Percentiles rank a stretch among this genome's conserved stretches.
These are phyloP conservation scores for Macaca fascicularis DNA, from an alignment of 2,113 vertebrate genomes.

Conservation along the genomic window DNA sequence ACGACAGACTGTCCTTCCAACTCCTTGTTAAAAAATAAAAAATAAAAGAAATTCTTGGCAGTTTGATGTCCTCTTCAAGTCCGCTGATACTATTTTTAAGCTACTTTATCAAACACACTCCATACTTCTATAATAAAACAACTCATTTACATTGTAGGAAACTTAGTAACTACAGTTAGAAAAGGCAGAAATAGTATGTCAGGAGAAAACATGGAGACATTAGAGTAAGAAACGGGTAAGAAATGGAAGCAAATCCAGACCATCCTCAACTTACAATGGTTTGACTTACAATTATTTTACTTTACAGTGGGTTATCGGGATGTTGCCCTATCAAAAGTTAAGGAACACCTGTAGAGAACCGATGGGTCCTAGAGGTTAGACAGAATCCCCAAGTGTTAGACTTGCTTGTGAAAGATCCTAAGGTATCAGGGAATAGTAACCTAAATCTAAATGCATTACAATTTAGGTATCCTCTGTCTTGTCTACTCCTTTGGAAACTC, in stretches of 20 bases:
- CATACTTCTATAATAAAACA: background rate
- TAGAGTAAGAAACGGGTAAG: background rate
- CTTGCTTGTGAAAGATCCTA: background rate
- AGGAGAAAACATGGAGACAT: background rate
- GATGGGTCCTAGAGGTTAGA: background rate
- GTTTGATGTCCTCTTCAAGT: background rate
- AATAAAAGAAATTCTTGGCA: background rate
- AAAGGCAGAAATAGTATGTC: background rate
- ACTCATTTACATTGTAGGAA: background rate
- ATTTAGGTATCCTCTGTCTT: background rate
- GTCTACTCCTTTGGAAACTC: conserved; percentile 16
- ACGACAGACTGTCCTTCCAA: background rate
- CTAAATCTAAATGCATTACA: background rate
- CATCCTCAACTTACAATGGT: background rate
- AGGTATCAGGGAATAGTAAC: background rate
- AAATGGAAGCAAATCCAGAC: background rate
- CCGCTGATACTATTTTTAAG: conserved; percentile 13
- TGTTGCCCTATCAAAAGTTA: background rate
- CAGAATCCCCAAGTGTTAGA: background rate
- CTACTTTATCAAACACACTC: background rate
- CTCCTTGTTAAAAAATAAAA: too few species aligned
- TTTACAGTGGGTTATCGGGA: background rate
- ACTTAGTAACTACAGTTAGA: background rate
- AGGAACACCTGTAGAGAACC: background rate
- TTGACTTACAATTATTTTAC: background rate